Evolutionary conservation across 1,140 invertebrate genomes (phyloP), one percentile per base, ranked within the genome.

Genomic region (Nixonia krombeini): DNA sequence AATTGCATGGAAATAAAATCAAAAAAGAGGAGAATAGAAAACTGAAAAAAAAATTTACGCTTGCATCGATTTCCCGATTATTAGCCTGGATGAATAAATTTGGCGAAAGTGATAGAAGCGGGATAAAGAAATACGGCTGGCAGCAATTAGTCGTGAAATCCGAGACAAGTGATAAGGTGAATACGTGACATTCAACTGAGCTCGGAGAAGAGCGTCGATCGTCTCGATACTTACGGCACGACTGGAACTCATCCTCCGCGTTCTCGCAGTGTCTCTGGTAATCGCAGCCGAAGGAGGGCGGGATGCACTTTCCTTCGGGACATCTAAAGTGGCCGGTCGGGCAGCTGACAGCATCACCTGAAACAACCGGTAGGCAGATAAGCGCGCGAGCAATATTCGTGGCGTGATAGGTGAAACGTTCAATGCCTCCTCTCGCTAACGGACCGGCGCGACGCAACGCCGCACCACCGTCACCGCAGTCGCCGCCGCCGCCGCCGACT

Each of bases 211-310:
- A n/a, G n/a, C 21, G 21, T 21, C 21, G 2, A 21, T 21, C 2
- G 21, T 21, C 28, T 2, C 1, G 1, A 63, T 86, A 94, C 94
- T 94, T 88, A 95, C 94, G 90, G 85, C 94, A 96, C 10, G 90
- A 89, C 73, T 95, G 93, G 81, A 92, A 91, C 81, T 97, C 95
- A 80, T 97, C 95, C 81, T 95, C 94, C 23, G 90, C 94, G 72
- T 91, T 93, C 49, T 92, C 91, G 83, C 95, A 97, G 86, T 97
- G 95, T 76, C 90, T 90, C 72, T 94, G 93, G 77, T 95, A 95
- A 86, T 97, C 95, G 87, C 95, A 97, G 50, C 95, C 92, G 89
- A 89, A 92, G 35, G 91, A 82, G 55, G 88, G 85, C 1, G 92
- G 91, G 76, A 97, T 96, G 85, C 95, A 97, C 79, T 91, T 93